These are phyloP conservation scores for Dyspetes luteomarginatus DNA, from an alignment of 2,888 invertebrate species.

Conservation along the genomic window DNA sequence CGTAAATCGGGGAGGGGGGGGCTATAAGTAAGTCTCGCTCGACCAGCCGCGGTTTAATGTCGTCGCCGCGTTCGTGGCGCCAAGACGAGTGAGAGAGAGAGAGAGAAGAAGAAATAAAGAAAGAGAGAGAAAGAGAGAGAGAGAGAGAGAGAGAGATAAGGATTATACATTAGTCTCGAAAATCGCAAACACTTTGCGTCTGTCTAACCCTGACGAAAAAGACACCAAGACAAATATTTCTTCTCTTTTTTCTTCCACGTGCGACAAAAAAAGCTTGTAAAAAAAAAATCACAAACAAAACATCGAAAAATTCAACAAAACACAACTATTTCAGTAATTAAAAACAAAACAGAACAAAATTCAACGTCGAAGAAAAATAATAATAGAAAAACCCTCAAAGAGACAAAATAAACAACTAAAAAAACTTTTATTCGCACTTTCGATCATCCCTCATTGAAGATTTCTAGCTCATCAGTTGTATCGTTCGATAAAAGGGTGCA, in stretches of 20 bases:
- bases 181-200: slow-evolving; percentile 59
- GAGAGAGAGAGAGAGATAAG: slow-evolving; percentile 64
- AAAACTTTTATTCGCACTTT: too few species aligned
- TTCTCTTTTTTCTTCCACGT: not conserved
- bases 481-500: slow-evolving; percentile 12
- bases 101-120: too few species aligned
- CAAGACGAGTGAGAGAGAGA: slow-evolving; percentile 75
- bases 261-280: too few species aligned
- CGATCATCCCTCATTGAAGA: not conserved
- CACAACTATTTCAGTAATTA: too few species aligned
- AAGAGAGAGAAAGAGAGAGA: slow-evolving; percentile 44
- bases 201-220: slow-evolving; percentile 26
- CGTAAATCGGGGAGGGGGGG: slow-evolving; percentile 72
- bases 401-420: slow-evolving; percentile 6
- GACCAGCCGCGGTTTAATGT: slow-evolving; percentile 81
- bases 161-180: slow-evolving; percentile 19
- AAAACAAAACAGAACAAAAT: too few species aligned
- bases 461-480: slow-evolving; percentile 6
- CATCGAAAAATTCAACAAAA: not conserved
- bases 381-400: not conserved
- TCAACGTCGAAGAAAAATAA: not conserved
- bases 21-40: slow-evolving; percentile 82
- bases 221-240: not conserved
- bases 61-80: slow-evolving; percentile 82
- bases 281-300: too few species aligned